These are phyloP conservation scores for Callorhinus ursinus DNA, from an alignment of 2,113 vertebrate species.

Conservation along the genomic window DNA sequence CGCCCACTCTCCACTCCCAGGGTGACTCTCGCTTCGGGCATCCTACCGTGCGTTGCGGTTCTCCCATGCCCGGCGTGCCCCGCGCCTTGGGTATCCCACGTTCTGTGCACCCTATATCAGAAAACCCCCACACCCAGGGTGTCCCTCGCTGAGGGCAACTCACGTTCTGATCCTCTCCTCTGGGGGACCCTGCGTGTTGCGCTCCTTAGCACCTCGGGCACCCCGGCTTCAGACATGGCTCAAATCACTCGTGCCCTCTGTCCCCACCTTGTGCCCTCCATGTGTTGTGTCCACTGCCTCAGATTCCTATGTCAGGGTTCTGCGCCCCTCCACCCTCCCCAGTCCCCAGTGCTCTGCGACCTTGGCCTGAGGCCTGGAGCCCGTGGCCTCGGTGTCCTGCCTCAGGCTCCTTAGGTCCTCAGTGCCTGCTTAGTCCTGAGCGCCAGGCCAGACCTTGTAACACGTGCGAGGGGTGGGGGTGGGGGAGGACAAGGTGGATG, in stretches of 20 bases:
- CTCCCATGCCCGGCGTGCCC: background rate
- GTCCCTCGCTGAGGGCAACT: background rate
- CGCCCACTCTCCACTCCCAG: background rate
- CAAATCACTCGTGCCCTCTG: background rate
- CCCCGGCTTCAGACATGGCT: background rate
- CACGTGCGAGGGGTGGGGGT: fast-evolving
- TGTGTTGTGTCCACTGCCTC: background rate
- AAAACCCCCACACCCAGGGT: background rate
- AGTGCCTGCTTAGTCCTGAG: too few relatives aligned
- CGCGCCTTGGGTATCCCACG: background rate
- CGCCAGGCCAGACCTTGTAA: background rate
- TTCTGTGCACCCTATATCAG: background rate
- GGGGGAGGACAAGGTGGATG: background rate
- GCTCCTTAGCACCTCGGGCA: background rate
- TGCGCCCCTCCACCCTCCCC: background rate
- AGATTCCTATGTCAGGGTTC: background rate
- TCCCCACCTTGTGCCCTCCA: background rate
- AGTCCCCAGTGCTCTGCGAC: background rate
- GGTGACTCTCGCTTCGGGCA: background rate
- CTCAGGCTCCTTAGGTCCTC: background rate
- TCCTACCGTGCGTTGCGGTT: background rate
- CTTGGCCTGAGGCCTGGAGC: background rate
- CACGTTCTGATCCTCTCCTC: background rate
- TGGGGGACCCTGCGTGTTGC: background rate
- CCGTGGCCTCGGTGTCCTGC: background rate